These are phyloP conservation scores for Notothenia coriiceps DNA, from an alignment of 2,113 vertebrate genomes.

Conservation along the genomic window DNA sequence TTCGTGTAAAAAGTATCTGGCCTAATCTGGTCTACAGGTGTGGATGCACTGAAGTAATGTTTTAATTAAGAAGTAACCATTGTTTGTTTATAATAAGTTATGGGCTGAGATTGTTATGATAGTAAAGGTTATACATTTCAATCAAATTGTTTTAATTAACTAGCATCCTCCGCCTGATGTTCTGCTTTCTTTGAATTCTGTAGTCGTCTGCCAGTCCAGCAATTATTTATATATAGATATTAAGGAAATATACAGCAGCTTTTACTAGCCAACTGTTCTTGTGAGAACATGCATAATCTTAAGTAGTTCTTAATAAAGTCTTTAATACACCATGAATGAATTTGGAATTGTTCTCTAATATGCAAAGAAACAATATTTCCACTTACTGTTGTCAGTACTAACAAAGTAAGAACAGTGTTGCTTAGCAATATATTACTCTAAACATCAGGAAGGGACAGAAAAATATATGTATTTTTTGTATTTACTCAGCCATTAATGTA, in stretches of 20 bases:
- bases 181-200: no score
- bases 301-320: no score
- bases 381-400: background rate
- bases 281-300: no score
- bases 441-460: background rate
- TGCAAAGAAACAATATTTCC: background rate
- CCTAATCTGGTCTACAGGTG: background rate
- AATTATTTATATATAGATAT: no score
- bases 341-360: background rate
- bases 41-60: background rate
- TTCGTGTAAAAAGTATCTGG: no score
- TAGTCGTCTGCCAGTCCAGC: no score
- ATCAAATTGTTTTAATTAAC: no score
- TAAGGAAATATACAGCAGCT: no score
- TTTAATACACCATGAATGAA: background rate
- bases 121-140: background rate
- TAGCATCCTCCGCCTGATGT: no score
- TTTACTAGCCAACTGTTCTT: no score
- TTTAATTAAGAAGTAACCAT: conserved; percentile 6
- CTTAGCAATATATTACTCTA: background rate
- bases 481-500: conserved; percentile 1
- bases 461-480: conserved; percentile 1
- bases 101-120: background rate
- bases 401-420: background rate
- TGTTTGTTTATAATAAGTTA: conserved; percentile 4